Conservation (phyloP, 1,140 invertebrate genomes). For the Diuraphis noxia region DNA sequence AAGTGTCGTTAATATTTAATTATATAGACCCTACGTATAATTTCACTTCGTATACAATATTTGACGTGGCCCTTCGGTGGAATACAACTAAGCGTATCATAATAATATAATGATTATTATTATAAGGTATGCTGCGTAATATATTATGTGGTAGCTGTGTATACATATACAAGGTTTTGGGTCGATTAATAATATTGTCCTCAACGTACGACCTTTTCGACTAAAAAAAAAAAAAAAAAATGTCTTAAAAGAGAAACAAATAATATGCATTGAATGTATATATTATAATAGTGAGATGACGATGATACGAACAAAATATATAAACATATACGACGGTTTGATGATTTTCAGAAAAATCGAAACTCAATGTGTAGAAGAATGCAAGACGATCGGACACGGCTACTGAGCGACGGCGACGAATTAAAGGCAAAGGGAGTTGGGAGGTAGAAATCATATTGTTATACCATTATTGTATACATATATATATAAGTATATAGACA, state of each 20-base stretch:
- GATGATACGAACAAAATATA: constrained; percentile 1
- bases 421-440: neutral
- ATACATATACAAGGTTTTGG: neutral
- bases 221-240: neutral
- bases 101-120: neutral
- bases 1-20: neutral
- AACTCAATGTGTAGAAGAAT: neutral
- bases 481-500: too few relatives aligned
- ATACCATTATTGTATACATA: neutral
- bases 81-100: neutral
- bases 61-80: neutral
- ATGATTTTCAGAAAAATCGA: constrained; percentile 11
- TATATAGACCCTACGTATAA: neutral
- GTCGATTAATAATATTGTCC: neutral
- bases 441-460: neutral
- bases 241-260: neutral
- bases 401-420: neutral
- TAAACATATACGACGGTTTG: neutral
- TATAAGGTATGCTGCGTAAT: neutral
- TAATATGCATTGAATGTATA: neutral
- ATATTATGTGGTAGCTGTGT: neutral
- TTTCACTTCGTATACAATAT: neutral
- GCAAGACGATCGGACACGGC: constrained; percentile 8
- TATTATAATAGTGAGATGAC: neutral
- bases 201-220: neutral